Base-by-base conservation (phyloP, 2,797 vertebrate genomes). In the Acanthurus tractus region DNA sequence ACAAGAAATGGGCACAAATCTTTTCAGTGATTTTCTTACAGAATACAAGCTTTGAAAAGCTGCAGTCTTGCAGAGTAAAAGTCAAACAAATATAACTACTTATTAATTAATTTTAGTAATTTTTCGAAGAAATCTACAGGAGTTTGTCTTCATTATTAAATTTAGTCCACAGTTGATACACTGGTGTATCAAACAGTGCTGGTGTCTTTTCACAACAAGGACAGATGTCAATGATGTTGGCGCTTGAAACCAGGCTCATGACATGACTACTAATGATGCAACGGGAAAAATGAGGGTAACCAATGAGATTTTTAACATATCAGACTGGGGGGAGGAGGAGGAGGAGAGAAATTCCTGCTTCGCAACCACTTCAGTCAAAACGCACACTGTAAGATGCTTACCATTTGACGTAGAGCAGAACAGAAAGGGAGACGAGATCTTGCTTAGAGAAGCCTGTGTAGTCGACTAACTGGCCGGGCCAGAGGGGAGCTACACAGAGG, bases 371-470 rank as follows among this genome's bases (percentile, higher is more conserved):
- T 3, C 14, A 40, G 23, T 63, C 14, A 63, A 48, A 66, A 76
- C 15, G 48, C 10, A 70, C 40, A 57, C 1, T 15, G 2, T 3
- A 0, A 58, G 36, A 62, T n/a, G 58, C 94, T 94, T 92, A 99
- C 98, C 98, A 99, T 76, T 98, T 99, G 61, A 96, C 95, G 83
- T 97, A 95, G 56, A 99, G 96, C 85, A 94, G 95, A 71, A 98
- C 87, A 49, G 96, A 90, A 0, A 96, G 96, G 25, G 96, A 93
- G 29, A 94, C 79, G 2, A 99, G 96, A 78, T 97, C 96, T 72
- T 97, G 93, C 45, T 96, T 93, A 59, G 96, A 96, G 91, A 98
- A 99, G 8, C 97, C 96, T 0, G 98, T 99, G 83, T 95, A 95
- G 55, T 98, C 97, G 0, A 88, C 90, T 20, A 99, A 84, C 77